Percentiles rank a stretch among this genome's conserved stretches.
Conservation (phyloP, 2,113 vertebrate species). For the Urocolius indicus region DNA sequence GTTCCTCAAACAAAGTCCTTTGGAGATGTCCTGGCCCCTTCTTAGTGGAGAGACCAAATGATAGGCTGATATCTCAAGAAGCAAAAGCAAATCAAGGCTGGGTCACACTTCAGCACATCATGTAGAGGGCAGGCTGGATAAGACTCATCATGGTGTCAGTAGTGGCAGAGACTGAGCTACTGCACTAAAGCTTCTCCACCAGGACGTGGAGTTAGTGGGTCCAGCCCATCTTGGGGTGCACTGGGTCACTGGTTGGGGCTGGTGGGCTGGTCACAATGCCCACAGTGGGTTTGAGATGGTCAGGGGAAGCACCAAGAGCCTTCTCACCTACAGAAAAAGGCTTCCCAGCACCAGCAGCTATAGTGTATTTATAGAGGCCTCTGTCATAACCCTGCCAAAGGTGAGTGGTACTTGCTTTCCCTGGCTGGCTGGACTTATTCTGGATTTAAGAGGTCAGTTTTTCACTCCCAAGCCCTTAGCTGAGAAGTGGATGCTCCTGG, state of each 20-base stretch:
- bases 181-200: accelerated
- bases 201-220: not conserved
- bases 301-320: not conserved
- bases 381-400: not conserved
- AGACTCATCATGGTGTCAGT: not conserved
- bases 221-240: not conserved
- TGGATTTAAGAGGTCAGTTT: not conserved
- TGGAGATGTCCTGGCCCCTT: not conserved
- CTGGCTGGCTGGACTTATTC: not conserved
- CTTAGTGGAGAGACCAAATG: not conserved
- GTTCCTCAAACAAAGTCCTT: not conserved
- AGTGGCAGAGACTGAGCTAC: not conserved
- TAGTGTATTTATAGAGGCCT: not conserved
- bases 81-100: not conserved
- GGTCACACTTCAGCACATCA: not conserved
- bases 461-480: not conserved
- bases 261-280: accelerated
- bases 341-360: not conserved
- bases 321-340: not conserved
- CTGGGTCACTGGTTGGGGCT: not conserved
- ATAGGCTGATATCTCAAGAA: not conserved
- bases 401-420: not conserved
- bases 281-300: not conserved
- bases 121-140: not conserved
- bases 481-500: not conserved